Conservation (phyloP, 2,113 vertebrate genomes). For the Rhabdornis inornatus region DNA sequence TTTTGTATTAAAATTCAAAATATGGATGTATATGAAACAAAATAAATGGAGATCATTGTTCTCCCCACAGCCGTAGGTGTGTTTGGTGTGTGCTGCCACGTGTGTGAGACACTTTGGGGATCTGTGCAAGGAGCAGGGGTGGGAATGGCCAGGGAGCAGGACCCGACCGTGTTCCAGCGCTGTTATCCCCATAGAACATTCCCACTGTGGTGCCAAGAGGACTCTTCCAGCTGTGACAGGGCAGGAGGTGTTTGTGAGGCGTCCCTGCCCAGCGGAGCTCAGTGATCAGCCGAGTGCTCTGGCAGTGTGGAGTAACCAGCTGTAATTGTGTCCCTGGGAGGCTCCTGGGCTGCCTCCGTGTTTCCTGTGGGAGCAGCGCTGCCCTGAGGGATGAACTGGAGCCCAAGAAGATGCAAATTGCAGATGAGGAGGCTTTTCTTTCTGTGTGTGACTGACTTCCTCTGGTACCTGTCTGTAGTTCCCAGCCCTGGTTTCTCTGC, state of each 20-base stretch:
- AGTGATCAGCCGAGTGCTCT: not conserved
- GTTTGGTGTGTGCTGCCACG: conserved; percentile 70
- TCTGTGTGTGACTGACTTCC: not conserved
- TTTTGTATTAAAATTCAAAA: conserved; percentile 89
- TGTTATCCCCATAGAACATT: not conserved
- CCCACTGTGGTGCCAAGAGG: not conserved
- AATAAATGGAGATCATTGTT: conserved; percentile 84
- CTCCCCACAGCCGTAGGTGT: conserved; percentile 77
- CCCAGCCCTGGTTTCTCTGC: not conserved
- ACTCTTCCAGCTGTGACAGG: not conserved
- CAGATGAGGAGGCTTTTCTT: not conserved
- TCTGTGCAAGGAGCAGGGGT: not conserved
- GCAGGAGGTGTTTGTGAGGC: not conserved
- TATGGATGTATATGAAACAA: conserved; percentile 87
- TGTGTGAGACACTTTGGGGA: not conserved
- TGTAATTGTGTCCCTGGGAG: not conserved
- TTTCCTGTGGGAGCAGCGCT: not conserved
- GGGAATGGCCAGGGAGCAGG: not conserved
- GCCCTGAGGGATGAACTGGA: not conserved
- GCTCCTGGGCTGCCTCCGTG: not conserved
- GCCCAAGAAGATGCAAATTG: not conserved
- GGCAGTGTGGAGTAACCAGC: not conserved
- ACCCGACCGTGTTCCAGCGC: not conserved
- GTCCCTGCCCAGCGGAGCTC: not conserved
- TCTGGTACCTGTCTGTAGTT: not conserved